These are phyloP conservation scores for Noctua janthe DNA, from an alignment of 2,888 invertebrate genomes.

Conservation along the genomic window DNA sequence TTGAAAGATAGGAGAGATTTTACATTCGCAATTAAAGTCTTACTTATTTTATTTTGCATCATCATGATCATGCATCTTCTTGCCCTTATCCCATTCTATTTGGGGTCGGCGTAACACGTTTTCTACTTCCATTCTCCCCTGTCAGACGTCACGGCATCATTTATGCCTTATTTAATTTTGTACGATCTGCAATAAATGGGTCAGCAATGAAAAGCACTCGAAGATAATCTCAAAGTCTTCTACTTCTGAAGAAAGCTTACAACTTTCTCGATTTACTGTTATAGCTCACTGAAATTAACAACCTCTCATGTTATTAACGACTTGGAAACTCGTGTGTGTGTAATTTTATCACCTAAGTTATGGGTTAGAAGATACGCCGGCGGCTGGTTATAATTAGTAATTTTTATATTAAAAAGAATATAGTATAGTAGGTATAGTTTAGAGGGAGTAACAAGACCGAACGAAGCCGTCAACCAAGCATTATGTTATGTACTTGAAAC, in stretches of 20 bases:
- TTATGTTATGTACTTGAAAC: too few relatives aligned
- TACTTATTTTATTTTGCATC: too few relatives aligned
- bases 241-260: conserved; percentile 31
- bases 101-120: too few relatives aligned
- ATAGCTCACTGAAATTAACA: conserved; percentile 28
- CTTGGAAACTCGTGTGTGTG: conserved; percentile 12
- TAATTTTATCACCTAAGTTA: conserved; percentile 34
- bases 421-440: neutral
- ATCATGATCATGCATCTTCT: too few relatives aligned
- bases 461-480: too few relatives aligned
- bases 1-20: too few relatives aligned
- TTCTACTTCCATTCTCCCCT: too few relatives aligned
- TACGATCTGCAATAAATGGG: neutral
- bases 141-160: too few relatives aligned
- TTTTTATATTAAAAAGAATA: neutral
- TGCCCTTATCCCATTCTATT: too few relatives aligned
- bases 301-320: conserved; percentile 30
- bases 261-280: conserved; percentile 38
- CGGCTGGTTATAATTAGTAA: neutral
- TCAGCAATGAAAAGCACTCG: neutral
- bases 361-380: neutral
- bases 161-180: neutral
- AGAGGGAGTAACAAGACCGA: too few relatives aligned
- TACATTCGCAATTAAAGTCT: too few relatives aligned
- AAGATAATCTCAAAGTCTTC: conserved; percentile 12